Base-by-base conservation (phyloP, 2,113 vertebrate genomes). In the Sylvia atricapilla region DNA sequence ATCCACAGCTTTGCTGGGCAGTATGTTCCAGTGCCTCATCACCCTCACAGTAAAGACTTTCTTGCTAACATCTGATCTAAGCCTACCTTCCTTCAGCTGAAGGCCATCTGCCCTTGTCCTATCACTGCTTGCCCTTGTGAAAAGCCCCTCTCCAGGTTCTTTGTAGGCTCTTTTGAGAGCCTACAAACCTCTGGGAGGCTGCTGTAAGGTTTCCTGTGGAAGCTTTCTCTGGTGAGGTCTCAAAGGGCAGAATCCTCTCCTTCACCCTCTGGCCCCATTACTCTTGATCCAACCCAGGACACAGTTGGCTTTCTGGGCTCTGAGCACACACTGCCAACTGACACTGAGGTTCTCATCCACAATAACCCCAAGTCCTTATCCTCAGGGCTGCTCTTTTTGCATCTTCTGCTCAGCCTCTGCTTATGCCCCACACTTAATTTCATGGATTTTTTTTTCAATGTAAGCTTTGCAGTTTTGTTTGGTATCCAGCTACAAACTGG, bases 261-360 rank as follows among this genome's bases (percentile, higher is more conserved):
- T 22, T 35, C 9, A 6, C 17, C 16, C 24, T 62, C 55, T 62
- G 47, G 14, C n/a, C n/a, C 6, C 0, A 0, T 11, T 25, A n/a
- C 30, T 89, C 63, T 47, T 53, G 41, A 11, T 35, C 41, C 17
- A 55, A 1, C 9, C 30, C 41, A 22, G 70, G n/a, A 13, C 10
- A 15, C 8, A 30, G 28, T 0, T 68, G 62, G 7, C n/a, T 41
- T 76, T 68, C 55, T 41, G n/a, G 23, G 30, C 23, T 89, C 39
- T 39, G 31, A 35, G 14, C 15, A 30, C 44, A 24, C 6, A 4
- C 13, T 10, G 6, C 14, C 33, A 50, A 23, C 19, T 41, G 39
- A 15, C 2, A 1, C 2, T 31, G n/a, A 69, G 17, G 11, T 35
- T 47, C n/a, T 69, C 21, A 41, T 35, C 30, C 55, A 35, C 4